phyloP scores from a whole-genome alignment of 2,888 invertebrate species.

The Pseudeuparius sepicola region DNA sequence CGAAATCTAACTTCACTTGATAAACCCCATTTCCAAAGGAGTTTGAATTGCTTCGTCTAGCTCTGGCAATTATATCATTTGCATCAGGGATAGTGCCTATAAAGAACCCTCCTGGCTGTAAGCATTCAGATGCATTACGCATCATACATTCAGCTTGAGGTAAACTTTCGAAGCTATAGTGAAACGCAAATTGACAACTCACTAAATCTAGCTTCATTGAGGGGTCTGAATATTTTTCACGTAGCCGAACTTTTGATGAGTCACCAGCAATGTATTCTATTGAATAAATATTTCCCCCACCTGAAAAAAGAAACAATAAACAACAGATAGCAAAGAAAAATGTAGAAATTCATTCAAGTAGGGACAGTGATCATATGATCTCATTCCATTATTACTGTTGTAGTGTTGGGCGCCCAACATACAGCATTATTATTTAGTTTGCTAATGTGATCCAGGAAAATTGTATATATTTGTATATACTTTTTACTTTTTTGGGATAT shows the following conservation, averaged over 20 bases:
- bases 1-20: slow-evolving; percentile 60
- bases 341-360: no score
- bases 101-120: slow-evolving; percentile 86
- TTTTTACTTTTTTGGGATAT: no score
- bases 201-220: slow-evolving; percentile 77
- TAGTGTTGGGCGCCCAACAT: no score
- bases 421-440: no score
- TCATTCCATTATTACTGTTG: no score
- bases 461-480: no score
- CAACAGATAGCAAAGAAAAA: no score
- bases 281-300: slow-evolving; percentile 47
- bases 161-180: slow-evolving; percentile 89
- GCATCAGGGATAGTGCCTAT: slow-evolving; percentile 96
- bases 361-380: no score
- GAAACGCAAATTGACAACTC: slow-evolving; percentile 97
- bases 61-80: slow-evolving; percentile 74
- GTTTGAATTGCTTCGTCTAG: slow-evolving; percentile 46
- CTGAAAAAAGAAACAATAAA: slow-evolving; percentile 7
- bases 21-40: slow-evolving; percentile 74
- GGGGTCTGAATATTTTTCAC: slow-evolving; percentile 67
- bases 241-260: slow-evolving; percentile 74
- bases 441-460: no score
- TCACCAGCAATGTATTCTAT: slow-evolving; percentile 91
- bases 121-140: slow-evolving; percentile 80
- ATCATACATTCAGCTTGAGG: slow-evolving; percentile 87